Evolutionary conservation across 2,113 vertebrate genomes (phyloP), one percentile per base, ranked within the genome.

Genomic region (Myrmophylax atrothorax): DNA sequence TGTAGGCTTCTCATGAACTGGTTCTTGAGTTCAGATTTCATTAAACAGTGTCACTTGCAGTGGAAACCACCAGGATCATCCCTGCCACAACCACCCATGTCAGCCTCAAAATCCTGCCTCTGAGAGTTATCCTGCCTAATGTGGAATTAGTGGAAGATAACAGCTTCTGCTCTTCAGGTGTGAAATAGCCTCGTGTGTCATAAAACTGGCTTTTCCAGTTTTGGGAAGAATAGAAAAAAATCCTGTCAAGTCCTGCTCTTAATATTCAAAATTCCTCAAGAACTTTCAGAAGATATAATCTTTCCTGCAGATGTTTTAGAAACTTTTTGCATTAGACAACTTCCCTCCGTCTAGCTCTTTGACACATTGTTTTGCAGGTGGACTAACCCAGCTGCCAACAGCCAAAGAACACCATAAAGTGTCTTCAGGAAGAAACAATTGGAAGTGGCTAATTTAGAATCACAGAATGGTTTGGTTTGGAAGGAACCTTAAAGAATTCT

Each of bases 51-150:
- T 22, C 1, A n/a, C 13, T 18, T 77, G 4, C n/a, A 37, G 7
- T 26, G 11, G 28, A 89, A 94, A 66, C 18, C 6, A 55, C 7
- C 16, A 49, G 29, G 38, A 29, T 13, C 25, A 24, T 14, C 14
- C 1, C 29, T 46, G 22, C 7, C 25, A 53, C 28, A 68, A 17
- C 7, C 15, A 72, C 12, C 19, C 0, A 0, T 0, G 1, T 11
- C 7, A 40, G 19, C 33, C 42, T 19, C 19, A 60, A 74, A 72
- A 23, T 18, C 0, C 2, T 52, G 9, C 10, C 56, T 33, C 23
- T 33, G 19, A 74, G 20, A 9, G 0, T 3, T 29, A 26, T 44
- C 25, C 40, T 78, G 25, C 12, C 9, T 1, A 3, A 38, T 33
- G 31, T 47, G 19, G 33, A 79, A 66, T 9, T 4, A 9, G 24